Conservation (phyloP, 2,888 invertebrate species). For the Nomada lathburiana region DNA sequence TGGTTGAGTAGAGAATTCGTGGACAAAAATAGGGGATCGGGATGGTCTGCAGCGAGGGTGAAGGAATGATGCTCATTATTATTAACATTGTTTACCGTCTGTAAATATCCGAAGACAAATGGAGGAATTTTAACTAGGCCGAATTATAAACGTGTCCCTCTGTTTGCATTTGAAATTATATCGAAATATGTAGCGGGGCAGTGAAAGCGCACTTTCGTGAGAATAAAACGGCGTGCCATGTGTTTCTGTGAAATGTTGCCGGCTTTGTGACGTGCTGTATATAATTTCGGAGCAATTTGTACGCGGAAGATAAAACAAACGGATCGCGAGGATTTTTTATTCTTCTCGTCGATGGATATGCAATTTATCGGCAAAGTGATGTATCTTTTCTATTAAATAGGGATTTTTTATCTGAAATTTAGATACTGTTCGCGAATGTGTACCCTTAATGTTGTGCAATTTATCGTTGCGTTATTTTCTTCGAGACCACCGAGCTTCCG, state of each 20-base stretch:
- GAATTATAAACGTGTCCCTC: constrained; percentile 20
- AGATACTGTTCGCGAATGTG: too few species aligned
- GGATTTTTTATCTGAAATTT: too few species aligned
- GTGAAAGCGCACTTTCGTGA: neutral
- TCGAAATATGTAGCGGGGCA: constrained; percentile 5
- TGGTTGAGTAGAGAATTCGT: neutral
- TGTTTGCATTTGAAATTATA: constrained; percentile 37
- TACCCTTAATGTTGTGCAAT: neutral
- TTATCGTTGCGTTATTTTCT: neutral
- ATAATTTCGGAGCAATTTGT: neutral
- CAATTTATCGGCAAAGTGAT: too few species aligned
- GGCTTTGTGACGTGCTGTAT: neutral
- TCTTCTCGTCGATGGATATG: neutral
- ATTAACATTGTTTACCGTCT: neutral
- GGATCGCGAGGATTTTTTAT: neutral
- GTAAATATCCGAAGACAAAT: constrained; percentile 1
- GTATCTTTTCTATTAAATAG: too few species aligned
- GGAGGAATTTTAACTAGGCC: constrained; percentile 26
- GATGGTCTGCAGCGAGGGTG: neutral
- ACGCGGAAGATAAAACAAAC: neutral
- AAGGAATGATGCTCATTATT: constrained; percentile 4
- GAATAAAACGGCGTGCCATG: neutral
- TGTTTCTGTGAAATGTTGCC: neutral
- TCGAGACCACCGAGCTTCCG: neutral
- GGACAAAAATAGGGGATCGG: neutral